Percentiles rank a stretch among this genome's conserved stretches.
Evolutionary conservation across 1,140 invertebrate genomes (phyloP).

Genomic region (Magallana gigas): DNA sequence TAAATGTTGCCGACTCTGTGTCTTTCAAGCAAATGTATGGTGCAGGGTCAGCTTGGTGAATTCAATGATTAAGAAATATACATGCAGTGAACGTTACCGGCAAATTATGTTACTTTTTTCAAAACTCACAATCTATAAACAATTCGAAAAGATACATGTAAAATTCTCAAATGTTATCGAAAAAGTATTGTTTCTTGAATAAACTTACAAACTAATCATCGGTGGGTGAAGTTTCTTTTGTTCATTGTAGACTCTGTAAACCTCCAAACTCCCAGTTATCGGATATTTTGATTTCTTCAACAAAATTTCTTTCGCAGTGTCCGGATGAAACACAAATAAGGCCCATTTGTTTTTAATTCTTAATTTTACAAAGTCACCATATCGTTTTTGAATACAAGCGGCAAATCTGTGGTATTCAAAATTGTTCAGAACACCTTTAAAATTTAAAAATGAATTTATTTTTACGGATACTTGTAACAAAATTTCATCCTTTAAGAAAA

Average conservation of each 20-base stretch:
- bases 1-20: no score
- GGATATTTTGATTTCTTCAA: background rate
- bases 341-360: background rate
- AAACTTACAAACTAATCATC: no score
- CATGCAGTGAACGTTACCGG: background rate
- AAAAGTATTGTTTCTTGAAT: no score
- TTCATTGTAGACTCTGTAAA: background rate
- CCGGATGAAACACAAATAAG: background rate
- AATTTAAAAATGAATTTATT: background rate
- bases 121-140: no score
- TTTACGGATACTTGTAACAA: background rate
- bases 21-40: no score
- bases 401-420: slow-evolving; percentile 5
- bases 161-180: no score
- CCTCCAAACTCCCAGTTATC: background rate
- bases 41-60: no score
- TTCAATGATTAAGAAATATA: background rate
- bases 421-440: background rate
- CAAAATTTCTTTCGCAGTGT: background rate
- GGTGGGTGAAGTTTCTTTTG: background rate
- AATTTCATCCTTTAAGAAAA: background rate
- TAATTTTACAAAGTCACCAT: background rate
- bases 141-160: no score
- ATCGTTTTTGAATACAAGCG: background rate
- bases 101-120: no score